Evolutionary conservation across 2,888 invertebrate genomes (phyloP).

Genomic region (Drosophila lutescens): DNA sequence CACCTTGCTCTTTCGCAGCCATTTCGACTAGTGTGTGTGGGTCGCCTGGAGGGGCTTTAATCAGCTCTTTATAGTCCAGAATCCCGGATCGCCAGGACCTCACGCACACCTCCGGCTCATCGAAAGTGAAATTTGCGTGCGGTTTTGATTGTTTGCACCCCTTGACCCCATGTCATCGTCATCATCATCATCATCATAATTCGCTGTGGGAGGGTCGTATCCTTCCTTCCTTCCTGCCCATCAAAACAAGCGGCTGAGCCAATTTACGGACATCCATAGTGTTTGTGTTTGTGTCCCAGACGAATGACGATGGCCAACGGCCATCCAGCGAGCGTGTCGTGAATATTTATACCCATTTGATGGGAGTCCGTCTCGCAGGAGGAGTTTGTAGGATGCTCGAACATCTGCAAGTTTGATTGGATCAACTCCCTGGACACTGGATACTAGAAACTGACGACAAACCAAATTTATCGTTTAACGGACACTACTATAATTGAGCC

Average conservation of each 20-base stretch:
- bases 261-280: constrained; percentile 15
- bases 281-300: constrained; percentile 25
- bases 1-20: neutral
- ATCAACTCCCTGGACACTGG: constrained; percentile 10
- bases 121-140: constrained; percentile 44
- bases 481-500: constrained; percentile 31
- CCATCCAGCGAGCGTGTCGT: constrained; percentile 51
- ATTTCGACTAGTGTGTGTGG: neutral
- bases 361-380: constrained; percentile 25
- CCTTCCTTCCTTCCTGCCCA: constrained; percentile 4
- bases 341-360: constrained; percentile 71
- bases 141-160: constrained; percentile 27
- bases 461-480: constrained; percentile 41
- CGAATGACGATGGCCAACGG: neutral
- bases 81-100: neutral
- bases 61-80: constrained; percentile 45
- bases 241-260: constrained; percentile 11
- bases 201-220: constrained; percentile 24
- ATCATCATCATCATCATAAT: neutral
- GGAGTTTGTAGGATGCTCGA: constrained; percentile 2
- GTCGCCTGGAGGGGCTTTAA: constrained; percentile 16
- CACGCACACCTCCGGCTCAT: constrained; percentile 8
- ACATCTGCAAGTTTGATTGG: constrained; percentile 38
- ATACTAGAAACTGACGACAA: constrained; percentile 3
- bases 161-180: neutral